Evolutionary conservation across 1,140 invertebrate genomes (phyloP).

Genomic region (Diuraphis noxia): DNA sequence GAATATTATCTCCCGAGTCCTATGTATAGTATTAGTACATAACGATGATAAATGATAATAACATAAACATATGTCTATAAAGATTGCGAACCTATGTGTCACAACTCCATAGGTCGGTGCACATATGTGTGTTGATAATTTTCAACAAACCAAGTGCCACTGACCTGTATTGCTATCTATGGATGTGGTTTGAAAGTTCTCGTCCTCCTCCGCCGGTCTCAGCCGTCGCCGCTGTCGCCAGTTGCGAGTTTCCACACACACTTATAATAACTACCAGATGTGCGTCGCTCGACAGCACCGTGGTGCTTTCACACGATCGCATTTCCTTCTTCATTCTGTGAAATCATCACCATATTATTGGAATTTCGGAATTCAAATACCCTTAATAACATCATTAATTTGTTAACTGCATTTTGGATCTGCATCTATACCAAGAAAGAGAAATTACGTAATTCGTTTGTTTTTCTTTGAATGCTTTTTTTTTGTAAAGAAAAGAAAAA

Average conservation of each 20-base stretch:
- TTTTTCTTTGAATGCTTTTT: background rate
- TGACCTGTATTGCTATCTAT: conserved; percentile 53
- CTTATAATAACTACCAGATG: background rate
- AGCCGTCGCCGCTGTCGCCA: background rate
- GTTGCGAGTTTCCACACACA: background rate
- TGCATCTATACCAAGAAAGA: background rate
- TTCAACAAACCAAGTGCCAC: conserved; percentile 46
- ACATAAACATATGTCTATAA: background rate
- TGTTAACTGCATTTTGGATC: background rate
- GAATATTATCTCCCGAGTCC: background rate
- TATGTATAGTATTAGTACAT: background rate
- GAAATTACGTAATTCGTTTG: background rate
- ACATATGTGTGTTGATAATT: background rate
- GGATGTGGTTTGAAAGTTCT: conserved; percentile 53
- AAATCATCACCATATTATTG: background rate
- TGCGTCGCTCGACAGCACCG: background rate
- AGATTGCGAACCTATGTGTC: background rate
- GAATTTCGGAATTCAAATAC: background rate
- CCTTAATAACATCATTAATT: background rate
- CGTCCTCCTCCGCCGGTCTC: background rate
- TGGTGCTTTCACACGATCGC: conserved; percentile 16
- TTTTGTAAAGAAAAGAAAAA: background rate
- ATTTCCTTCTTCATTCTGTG: background rate
- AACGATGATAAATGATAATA: background rate
- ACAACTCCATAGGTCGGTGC: conserved; percentile 8